A percentile compares a stretch with the other conserved stretches of the same genome.
Evolutionary conservation across 2,113 vertebrate species (phyloP).

Genomic region (Propithecus coquereli): DNA sequence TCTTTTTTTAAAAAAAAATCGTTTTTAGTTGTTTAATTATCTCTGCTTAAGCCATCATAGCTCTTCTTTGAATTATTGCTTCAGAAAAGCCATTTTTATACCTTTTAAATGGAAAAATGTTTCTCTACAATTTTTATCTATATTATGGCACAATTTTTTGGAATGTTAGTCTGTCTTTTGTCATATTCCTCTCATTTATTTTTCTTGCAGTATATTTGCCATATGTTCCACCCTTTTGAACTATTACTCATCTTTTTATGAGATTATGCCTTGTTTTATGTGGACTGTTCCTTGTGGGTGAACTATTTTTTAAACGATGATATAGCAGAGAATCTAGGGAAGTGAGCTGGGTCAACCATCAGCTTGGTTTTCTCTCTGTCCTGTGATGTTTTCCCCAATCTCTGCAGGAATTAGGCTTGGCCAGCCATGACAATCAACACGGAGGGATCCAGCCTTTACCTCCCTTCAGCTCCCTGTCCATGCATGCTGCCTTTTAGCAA

Average conservation of each 20-base stretch:
- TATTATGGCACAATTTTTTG: background rate
- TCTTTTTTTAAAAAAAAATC: background rate
- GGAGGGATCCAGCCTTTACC: background rate
- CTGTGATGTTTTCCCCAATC: background rate
- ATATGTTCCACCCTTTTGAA: background rate
- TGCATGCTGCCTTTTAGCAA: background rate
- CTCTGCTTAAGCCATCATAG: background rate
- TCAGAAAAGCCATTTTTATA: conserved; percentile 5
- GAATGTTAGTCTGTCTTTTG: background rate
- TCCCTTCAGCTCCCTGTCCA: background rate
- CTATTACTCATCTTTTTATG: background rate
- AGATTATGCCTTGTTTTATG: background rate
- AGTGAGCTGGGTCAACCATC: background rate
- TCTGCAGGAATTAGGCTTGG: background rate
- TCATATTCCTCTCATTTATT: background rate
- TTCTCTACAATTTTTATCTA: conserved; percentile 21
- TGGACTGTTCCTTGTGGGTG: background rate
- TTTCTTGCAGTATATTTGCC: background rate
- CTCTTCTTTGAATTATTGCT: conserved; percentile 22
- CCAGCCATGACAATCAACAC: background rate
- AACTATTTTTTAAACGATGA: background rate
- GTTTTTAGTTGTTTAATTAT: background rate
- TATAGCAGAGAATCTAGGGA: background rate
- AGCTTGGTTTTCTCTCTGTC: background rate
- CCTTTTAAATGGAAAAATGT: background rate